These are phyloP conservation scores for Uria lomvia DNA, from an alignment of 2,113 vertebrate species.

Conservation along the genomic window DNA sequence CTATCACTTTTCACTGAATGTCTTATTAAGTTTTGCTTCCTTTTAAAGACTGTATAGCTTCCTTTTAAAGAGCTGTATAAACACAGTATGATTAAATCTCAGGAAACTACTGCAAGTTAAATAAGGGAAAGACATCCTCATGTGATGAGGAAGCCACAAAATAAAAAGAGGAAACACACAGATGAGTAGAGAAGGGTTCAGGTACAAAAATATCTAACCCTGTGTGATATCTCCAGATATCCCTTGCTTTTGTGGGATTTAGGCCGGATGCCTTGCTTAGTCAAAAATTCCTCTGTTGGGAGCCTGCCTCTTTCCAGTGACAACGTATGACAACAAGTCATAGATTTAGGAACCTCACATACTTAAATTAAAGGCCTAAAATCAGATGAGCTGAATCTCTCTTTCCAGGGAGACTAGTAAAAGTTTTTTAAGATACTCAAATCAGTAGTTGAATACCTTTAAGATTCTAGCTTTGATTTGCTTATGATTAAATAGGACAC, in stretches of 20 bases:
- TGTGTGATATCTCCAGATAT: background rate
- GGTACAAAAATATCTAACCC: background rate
- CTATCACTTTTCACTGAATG: background rate
- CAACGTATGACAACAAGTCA: background rate
- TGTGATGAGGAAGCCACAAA: background rate
- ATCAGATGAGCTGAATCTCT: background rate
- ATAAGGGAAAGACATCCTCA: background rate
- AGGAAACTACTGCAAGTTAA: background rate
- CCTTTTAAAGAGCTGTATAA: background rate
- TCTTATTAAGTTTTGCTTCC: background rate
- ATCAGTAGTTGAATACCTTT: background rate
- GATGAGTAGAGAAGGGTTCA: background rate
- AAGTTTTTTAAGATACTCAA: background rate
- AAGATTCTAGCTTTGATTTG: slow-evolving; percentile 14
- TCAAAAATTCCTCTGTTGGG: background rate
- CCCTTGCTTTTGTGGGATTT: background rate
- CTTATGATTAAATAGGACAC: background rate
- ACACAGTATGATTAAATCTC: background rate
- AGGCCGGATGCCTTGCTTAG: background rate
- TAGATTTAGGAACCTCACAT: background rate
- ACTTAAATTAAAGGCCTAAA: background rate
- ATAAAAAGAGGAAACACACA: background rate
- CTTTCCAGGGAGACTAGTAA: background rate
- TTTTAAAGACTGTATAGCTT: background rate
- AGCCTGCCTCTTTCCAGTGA: background rate